phyloP scores from a whole-genome alignment of 2,797 vertebrate species.

The Coreius guichenoti region DNA sequence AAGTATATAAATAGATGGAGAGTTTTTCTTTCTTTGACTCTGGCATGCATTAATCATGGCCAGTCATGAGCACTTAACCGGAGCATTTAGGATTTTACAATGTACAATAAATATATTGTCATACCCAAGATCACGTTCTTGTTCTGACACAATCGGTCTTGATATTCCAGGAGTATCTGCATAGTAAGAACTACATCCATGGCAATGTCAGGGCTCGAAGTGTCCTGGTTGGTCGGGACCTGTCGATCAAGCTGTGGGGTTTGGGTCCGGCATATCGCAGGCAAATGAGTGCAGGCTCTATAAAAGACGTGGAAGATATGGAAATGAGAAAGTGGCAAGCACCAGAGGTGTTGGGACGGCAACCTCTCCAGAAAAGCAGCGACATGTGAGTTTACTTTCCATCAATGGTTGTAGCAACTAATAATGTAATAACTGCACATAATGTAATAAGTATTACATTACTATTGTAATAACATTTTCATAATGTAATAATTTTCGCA shows the following conservation, averaged over 20 bases:
- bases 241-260: slow-evolving; percentile 87
- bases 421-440: no score
- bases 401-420: no score
- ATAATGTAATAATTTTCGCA: no score
- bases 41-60: neutral
- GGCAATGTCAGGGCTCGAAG: slow-evolving; percentile 89
- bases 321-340: slow-evolving; percentile 89
- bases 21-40: neutral
- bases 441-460: no score
- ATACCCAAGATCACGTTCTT: slow-evolving; percentile 5
- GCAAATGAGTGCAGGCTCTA: slow-evolving; percentile 38
- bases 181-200: slow-evolving; percentile 81
- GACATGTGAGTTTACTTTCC: slow-evolving; percentile 81
- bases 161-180: slow-evolving; percentile 83
- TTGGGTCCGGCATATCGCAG: slow-evolving; percentile 80
- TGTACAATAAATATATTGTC: neutral
- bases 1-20: neutral
- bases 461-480: no score
- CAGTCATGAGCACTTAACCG: neutral
- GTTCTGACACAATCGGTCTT: neutral
- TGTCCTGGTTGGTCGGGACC: slow-evolving; percentile 82
- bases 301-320: slow-evolving; percentile 42
- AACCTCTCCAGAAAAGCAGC: slow-evolving; percentile 72
- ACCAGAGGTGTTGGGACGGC: slow-evolving; percentile 84
- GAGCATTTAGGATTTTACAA: slow-evolving; percentile 9